These are phyloP conservation scores for Dicrurus megarhynchus DNA, from an alignment of 2,113 vertebrate genomes.

Conservation along the genomic window DNA sequence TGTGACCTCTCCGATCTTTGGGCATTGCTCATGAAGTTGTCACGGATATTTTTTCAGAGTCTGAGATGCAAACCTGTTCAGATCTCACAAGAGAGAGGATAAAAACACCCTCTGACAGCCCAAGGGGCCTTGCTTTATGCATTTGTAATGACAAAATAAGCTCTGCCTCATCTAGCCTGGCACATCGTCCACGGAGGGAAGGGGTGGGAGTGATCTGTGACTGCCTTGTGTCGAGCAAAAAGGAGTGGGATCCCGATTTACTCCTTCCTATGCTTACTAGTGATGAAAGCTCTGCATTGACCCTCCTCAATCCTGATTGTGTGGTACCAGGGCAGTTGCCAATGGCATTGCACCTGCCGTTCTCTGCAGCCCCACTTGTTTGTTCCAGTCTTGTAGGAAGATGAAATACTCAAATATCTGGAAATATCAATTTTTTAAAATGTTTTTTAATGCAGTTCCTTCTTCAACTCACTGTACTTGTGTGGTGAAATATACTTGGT, in stretches of 20 bases:
- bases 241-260: not conserved
- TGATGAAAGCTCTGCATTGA: not conserved
- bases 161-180: not conserved
- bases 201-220: not conserved
- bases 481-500: not conserved
- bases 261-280: not conserved
- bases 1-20: not conserved
- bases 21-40: not conserved
- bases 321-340: not conserved
- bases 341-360: not conserved
- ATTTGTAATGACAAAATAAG: not conserved
- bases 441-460: not conserved
- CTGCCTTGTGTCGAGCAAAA: not conserved
- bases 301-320: not conserved
- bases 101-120: not conserved
- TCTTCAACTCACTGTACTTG: accelerated
- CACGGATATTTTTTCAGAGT: not conserved
- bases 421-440: not conserved
- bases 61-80: not conserved
- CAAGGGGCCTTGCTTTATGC: not conserved
- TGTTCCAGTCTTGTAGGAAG: not conserved
- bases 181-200: not conserved
- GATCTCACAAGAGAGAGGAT: not conserved
- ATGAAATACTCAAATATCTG: not conserved
- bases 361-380: not conserved